Evolutionary conservation across 2,797 vertebrate genomes (phyloP).

Genomic region (Monodelphis domestica): DNA sequence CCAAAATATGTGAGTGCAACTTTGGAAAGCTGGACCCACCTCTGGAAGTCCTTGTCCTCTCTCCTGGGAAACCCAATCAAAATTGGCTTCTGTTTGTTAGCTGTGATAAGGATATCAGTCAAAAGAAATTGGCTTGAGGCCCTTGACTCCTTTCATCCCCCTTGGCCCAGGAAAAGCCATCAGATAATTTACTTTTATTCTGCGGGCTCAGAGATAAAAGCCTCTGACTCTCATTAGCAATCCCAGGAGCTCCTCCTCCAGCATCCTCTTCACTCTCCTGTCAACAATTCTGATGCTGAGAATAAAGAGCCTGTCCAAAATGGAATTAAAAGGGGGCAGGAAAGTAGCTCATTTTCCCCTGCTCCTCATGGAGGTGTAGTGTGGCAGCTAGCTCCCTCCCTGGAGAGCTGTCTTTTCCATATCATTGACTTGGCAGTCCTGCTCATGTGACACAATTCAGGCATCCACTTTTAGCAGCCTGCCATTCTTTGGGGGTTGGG

Average conservation of each 20-base stretch:
- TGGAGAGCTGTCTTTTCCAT: constrained; percentile 36
- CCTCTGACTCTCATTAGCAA: constrained; percentile 67
- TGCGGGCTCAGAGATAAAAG: constrained; percentile 14
- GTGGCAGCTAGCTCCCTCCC: not conserved
- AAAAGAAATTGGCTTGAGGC: constrained; percentile 48
- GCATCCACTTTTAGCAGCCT: constrained; percentile 8
- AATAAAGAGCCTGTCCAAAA: constrained; percentile 68
- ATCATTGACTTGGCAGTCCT: constrained; percentile 39
- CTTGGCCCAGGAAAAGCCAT: constrained; percentile 24
- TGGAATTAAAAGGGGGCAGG: not conserved
- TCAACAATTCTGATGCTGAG: constrained; percentile 60
- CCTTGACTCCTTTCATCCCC: constrained; percentile 53
- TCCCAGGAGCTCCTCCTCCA: constrained; percentile 26
- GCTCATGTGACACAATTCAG: constrained; percentile 21
- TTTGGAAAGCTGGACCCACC: not conserved
- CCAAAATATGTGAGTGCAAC: not conserved
- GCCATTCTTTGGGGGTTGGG: constrained; percentile 56
- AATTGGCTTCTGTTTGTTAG: not conserved
- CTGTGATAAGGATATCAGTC: constrained; percentile 44
- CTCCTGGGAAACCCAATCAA: constrained; percentile 33
- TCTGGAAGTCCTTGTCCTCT: constrained; percentile 5
- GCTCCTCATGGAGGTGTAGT: constrained; percentile 37
- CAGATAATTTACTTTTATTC: constrained; percentile 68
- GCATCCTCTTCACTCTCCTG: constrained; percentile 55
- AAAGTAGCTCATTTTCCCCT: constrained; percentile 43